A percentile compares a stretch with the other conserved stretches of the same genome.
Evolutionary conservation across 2,113 vertebrate genomes (phyloP).

Genomic region (Leptobrachium leishanense): DNA sequence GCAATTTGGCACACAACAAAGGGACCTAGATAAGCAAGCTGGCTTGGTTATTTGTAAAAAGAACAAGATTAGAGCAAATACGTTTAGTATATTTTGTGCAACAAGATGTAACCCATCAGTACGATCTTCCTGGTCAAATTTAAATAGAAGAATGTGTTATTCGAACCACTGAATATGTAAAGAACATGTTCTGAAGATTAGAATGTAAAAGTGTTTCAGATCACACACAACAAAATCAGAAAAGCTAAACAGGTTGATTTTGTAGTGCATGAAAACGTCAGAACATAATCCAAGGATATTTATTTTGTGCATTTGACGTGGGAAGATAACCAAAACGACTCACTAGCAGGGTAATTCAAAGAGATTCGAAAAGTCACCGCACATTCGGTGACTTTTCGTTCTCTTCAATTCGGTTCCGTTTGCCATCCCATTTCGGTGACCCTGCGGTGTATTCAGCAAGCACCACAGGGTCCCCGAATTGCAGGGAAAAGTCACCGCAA

Average conservation of each 20-base stretch:
- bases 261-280: neutral
- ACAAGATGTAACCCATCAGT: neutral
- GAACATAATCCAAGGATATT: neutral
- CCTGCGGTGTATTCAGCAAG: no score
- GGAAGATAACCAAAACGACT: no score
- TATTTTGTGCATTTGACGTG: no score
- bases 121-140: slow-evolving; percentile 27
- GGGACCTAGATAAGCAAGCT: slow-evolving; percentile 2
- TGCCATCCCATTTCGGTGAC: no score
- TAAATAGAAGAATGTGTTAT: slow-evolving; percentile 18
- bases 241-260: neutral
- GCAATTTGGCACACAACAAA: slow-evolving; percentile 33
- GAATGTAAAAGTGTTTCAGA: slow-evolving; percentile 4
- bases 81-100: neutral
- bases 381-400: no score
- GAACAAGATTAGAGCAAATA: slow-evolving; percentile 20
- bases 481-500: no score
- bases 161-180: slow-evolving; percentile 9
- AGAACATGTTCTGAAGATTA: slow-evolving; percentile 1
- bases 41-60: slow-evolving; percentile 18
- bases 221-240: neutral
- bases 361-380: no score
- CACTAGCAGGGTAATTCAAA: no score
- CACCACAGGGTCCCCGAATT: no score
- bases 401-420: no score